Base-by-base conservation (phyloP, 2,113 vertebrate genomes). In the Peromyscus polionotus region DNA sequence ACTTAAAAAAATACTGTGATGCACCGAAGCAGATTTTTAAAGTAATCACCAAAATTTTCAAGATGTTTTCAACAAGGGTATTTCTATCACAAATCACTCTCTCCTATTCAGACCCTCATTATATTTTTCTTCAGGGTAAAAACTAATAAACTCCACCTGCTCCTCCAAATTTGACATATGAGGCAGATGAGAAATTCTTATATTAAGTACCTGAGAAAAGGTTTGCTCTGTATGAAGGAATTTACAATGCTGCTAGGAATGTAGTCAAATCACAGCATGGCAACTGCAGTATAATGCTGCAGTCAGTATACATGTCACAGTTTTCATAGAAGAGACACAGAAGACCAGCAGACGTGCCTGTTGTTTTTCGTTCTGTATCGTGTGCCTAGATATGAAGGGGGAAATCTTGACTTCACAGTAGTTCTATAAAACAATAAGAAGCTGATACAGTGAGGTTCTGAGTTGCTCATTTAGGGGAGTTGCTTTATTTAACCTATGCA, bases 181-280 rank as follows among this genome's bases (percentile, higher is more conserved):
- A 94, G 17, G 75, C 10, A 94, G n/a, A 95, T 57, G 24, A 61
- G 68, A 54, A 61, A 77, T 5, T 57, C 85, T 92, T 73, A 42
- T 33, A 92, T 70, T 88, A 95, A 94, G n/a, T 45, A 81, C 72
- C 67, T 54, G 19, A 93, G 72, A 94, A 92, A 63, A 93, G 26
- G 68, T 97, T 91, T 57, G n/a, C 79, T 16, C 33, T 80, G 26
- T 39, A 57, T 26, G 79, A 90, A 95, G 61, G 70, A 93, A 97
- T 95, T 95, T 88, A 76, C 31, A 96, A 57, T n/a, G 16, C 48
- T 67, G 36, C 85, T 91, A 90, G 61, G 26, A 73, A 83, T 70
- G 80, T 26, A 54, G 9, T 48, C 79, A 95, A 94, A 85, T 61
- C 48, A 67, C 8, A 73, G 8, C 68, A 83, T 28, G 59, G 14